Conservation (phyloP, 2,113 vertebrate species). For the Actinemys pallida region DNA sequence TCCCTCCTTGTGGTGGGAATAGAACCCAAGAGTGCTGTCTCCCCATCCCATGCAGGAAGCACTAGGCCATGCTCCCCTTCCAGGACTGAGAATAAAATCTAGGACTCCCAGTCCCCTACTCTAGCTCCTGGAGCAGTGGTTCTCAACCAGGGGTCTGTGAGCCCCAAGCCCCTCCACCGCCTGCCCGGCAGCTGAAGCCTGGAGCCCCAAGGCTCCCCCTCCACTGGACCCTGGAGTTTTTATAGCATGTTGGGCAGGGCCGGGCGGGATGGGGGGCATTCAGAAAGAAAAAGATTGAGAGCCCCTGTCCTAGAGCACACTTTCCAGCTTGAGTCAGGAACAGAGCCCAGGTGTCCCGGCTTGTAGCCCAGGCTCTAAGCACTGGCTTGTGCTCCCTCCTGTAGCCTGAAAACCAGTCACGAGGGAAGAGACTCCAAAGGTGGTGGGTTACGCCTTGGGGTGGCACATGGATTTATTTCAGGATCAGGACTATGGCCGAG, state of each 20-base stretch:
- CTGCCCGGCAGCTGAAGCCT: too few species aligned
- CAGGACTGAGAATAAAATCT: not conserved
- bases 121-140: not conserved
- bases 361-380: not conserved
- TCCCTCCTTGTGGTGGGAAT: not conserved
- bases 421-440: not conserved
- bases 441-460: not conserved
- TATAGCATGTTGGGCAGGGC: too few species aligned
- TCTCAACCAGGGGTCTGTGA: not conserved
- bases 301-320: not conserved
- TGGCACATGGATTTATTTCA: not conserved
- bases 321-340: not conserved
- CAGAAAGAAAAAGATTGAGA: too few species aligned
- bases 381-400: not conserved
- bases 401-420: not conserved
- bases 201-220: too few species aligned
- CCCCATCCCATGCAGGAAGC: not conserved
- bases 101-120: not conserved
- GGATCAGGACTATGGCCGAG: not conserved
- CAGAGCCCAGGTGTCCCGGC: not conserved
- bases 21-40: not conserved
- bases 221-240: too few species aligned
- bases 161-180: too few species aligned
- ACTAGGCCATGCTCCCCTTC: not conserved
- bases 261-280: too few species aligned